Evolutionary conservation across 2,797 vertebrate genomes (phyloP).

Genomic region (Halcyon chelicuti): DNA sequence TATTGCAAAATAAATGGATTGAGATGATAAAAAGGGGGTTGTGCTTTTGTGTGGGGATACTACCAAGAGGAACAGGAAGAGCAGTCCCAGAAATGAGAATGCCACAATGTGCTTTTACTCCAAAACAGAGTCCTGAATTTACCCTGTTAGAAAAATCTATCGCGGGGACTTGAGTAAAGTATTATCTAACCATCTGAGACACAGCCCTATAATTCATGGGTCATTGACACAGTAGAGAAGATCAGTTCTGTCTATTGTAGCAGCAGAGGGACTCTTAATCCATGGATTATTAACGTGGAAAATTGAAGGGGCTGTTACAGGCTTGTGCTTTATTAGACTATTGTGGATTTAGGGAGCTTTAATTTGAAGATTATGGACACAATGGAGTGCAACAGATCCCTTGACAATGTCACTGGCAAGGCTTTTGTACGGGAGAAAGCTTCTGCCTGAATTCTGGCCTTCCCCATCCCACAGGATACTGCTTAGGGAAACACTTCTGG

Average conservation of each 20-base stretch:
- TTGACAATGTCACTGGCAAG: slow-evolving; percentile 60
- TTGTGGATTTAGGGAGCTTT: slow-evolving; percentile 66
- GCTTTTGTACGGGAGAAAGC: slow-evolving; percentile 47
- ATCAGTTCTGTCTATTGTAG: slow-evolving; percentile 59
- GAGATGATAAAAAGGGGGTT: background rate
- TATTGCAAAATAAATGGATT: slow-evolving; percentile 5
- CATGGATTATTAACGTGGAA: slow-evolving; percentile 64
- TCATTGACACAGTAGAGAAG: slow-evolving; percentile 44
- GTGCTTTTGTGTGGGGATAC: background rate
- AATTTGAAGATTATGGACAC: slow-evolving; percentile 54
- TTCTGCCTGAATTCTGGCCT: slow-evolving; percentile 4
- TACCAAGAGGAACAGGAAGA: slow-evolving; percentile 38
- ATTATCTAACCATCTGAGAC: slow-evolving; percentile 67
- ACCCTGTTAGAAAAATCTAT: slow-evolving; percentile 56
- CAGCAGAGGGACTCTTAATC: slow-evolving; percentile 50
- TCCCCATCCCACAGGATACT: slow-evolving; percentile 26
- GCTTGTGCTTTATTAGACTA: slow-evolving; percentile 65
- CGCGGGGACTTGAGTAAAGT: slow-evolving; percentile 48
- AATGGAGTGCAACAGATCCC: slow-evolving; percentile 46
- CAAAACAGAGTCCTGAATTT: slow-evolving; percentile 40
- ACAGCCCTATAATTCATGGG: slow-evolving; percentile 57
- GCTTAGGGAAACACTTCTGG: slow-evolving; percentile 30
- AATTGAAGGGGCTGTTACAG: slow-evolving; percentile 62
- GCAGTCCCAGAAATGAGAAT: background rate
- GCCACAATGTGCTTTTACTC: background rate